phyloP scores from a whole-genome alignment of 2,888 invertebrate species.

The Eledona agricola region DNA sequence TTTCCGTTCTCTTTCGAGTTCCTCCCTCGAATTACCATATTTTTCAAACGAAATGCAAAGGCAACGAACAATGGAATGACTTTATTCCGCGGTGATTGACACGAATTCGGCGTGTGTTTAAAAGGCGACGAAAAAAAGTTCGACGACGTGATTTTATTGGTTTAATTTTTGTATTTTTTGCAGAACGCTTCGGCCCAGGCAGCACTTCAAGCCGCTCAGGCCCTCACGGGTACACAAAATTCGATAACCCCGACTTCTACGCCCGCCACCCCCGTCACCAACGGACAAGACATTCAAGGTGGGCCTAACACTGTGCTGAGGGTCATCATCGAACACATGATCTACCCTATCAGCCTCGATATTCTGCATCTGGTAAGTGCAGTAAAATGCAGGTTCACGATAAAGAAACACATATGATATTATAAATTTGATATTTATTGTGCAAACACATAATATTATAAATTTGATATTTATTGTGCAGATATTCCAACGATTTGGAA shows the following conservation, averaged over 20 bases:
- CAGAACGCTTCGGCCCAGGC: constrained; percentile 87
- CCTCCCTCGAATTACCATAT: constrained; percentile 7
- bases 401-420: too few relatives aligned
- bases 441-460: too few relatives aligned
- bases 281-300: constrained; percentile 78
- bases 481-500: constrained; percentile 98
- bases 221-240: constrained; percentile 71
- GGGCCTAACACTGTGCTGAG: constrained; percentile 96
- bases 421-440: too few relatives aligned
- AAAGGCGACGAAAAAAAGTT: too few relatives aligned
- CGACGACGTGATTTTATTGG: too few relatives aligned
- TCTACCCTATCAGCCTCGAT: constrained; percentile 98
- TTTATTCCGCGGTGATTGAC: constrained; percentile 8
- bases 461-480: too few relatives aligned
- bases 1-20: constrained; percentile 1
- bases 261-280: constrained; percentile 63
- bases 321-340: constrained; percentile 98
- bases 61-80: neutral
- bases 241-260: constrained; percentile 72
- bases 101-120: neutral
- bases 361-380: constrained; percentile 84
- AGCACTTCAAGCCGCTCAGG: constrained; percentile 86
- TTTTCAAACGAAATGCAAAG: constrained; percentile 3
- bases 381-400: too few relatives aligned
- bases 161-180: constrained; percentile 56